These are phyloP conservation scores for Syngnathus typhle DNA, from an alignment of 2,113 vertebrate genomes.

Conservation along the genomic window DNA sequence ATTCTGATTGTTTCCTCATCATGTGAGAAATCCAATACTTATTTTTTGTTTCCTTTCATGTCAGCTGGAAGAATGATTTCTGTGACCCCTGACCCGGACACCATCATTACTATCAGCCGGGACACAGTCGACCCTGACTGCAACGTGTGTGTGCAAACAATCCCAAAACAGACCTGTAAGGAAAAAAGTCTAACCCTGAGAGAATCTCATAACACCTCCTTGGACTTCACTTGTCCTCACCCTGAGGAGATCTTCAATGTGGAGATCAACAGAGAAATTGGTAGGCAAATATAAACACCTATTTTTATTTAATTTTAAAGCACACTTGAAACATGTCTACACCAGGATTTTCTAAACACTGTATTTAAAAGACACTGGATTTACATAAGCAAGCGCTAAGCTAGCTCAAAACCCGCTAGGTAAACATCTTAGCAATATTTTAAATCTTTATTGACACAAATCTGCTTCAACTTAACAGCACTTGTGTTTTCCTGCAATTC, in stretches of 20 bases:
- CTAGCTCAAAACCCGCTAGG: not conserved
- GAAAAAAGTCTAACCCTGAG: accelerated
- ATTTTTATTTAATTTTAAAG: not conserved
- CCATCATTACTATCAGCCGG: constrained; percentile 42
- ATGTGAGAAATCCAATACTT: not conserved
- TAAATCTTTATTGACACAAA: not conserved
- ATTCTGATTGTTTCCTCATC: not conserved
- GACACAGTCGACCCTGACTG: constrained; percentile 30
- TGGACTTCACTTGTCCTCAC: constrained; percentile 62
- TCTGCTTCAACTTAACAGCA: not conserved
- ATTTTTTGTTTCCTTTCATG: not conserved
- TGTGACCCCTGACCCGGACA: constrained; percentile 42
- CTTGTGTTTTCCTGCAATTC: constrained; percentile 20
- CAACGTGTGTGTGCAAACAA: constrained; percentile 50
- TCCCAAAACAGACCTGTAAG: not conserved
- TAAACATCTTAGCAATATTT: not conserved
- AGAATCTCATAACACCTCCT: constrained; percentile 3
- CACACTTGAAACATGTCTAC: no score
- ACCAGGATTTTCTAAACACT: not conserved
- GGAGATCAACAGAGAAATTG: constrained; percentile 62
- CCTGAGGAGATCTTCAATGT: constrained; percentile 64
- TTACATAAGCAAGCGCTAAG: not conserved
- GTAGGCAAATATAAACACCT: constrained; percentile 34
- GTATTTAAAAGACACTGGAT: no score
- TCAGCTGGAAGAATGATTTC: constrained; percentile 42